Evolutionary conservation across 1,140 invertebrate genomes (phyloP).

Genomic region (Drosophila obscura): DNA sequence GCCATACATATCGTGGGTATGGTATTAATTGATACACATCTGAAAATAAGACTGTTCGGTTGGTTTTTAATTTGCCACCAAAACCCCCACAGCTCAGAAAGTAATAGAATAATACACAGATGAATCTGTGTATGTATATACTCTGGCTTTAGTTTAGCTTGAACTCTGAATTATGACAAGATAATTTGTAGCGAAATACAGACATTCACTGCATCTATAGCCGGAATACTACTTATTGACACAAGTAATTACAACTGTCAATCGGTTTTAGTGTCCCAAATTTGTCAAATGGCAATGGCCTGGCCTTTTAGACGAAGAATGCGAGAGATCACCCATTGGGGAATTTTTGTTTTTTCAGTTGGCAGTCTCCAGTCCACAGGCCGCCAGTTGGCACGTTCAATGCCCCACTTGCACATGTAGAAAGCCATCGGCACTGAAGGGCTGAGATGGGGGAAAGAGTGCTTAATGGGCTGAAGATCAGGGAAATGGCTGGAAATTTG

Average conservation of each 20-base stretch:
- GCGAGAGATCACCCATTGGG: constrained; percentile 34
- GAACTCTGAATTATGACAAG: constrained; percentile 46
- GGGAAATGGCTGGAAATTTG: constrained; percentile 24
- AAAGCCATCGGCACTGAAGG: background rate
- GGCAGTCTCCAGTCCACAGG: constrained; percentile 28
- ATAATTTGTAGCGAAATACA: constrained; percentile 26
- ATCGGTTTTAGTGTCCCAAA: constrained; percentile 79
- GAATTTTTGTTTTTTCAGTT: constrained; percentile 63
- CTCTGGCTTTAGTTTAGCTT: constrained; percentile 3
- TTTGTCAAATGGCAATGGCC: constrained; percentile 63
- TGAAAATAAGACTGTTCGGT: background rate
- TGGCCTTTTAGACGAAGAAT: constrained; percentile 67
- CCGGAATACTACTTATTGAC: constrained; percentile 46
- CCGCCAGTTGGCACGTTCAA: constrained; percentile 16
- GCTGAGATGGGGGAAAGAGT: constrained; percentile 8
- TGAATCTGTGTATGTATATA: no score
- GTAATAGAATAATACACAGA: no score
- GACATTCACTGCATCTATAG: background rate
- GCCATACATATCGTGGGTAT: no score
- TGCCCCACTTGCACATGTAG: constrained; percentile 29
- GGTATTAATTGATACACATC: no score
- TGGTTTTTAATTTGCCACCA: no score
- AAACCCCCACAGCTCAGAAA: no score
- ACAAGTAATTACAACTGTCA: constrained; percentile 77
- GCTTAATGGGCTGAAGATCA: background rate